Percentiles rank a stretch among this genome's conserved stretches.
phyloP scores from a whole-genome alignment of 2,113 vertebrate species.

The Pteropus alecto region DNA sequence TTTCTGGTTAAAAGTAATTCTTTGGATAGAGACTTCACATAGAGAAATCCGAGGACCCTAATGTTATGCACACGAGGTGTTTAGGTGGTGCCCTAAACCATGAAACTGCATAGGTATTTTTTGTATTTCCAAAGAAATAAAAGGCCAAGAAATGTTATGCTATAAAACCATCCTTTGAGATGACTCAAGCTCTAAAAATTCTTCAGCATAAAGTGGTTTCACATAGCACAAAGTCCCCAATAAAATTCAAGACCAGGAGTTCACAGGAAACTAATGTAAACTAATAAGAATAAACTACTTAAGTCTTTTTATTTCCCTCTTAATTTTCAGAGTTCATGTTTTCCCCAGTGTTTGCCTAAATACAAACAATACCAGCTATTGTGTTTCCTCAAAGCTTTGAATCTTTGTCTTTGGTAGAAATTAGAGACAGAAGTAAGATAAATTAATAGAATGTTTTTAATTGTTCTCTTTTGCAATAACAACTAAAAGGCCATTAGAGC shows the following conservation, averaged over 20 bases:
- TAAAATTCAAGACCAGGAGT: neutral
- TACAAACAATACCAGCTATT: neutral
- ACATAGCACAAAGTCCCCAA: neutral
- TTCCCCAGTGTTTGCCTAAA: neutral
- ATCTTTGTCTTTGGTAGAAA: neutral
- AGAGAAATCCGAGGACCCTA: neutral
- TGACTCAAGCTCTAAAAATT: neutral
- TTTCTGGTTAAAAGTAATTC: neutral
- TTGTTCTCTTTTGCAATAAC: neutral
- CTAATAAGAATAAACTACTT: neutral
- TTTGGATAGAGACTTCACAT: neutral
- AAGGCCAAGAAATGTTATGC: neutral
- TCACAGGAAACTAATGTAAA: neutral
- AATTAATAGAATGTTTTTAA: neutral
- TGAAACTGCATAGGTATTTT: too few species aligned
- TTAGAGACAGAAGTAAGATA: neutral
- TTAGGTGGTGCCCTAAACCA: neutral
- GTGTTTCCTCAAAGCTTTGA: neutral
- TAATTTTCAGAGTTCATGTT: neutral
- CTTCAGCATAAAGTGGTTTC: neutral
- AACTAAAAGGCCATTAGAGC: neutral
- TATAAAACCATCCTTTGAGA: neutral
- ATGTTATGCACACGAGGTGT: neutral
- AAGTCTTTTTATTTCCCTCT: neutral
- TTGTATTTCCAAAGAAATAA: neutral